Evolutionary conservation across 2,888 invertebrate species (phyloP).

Genomic region (Heliconius charithonia): DNA sequence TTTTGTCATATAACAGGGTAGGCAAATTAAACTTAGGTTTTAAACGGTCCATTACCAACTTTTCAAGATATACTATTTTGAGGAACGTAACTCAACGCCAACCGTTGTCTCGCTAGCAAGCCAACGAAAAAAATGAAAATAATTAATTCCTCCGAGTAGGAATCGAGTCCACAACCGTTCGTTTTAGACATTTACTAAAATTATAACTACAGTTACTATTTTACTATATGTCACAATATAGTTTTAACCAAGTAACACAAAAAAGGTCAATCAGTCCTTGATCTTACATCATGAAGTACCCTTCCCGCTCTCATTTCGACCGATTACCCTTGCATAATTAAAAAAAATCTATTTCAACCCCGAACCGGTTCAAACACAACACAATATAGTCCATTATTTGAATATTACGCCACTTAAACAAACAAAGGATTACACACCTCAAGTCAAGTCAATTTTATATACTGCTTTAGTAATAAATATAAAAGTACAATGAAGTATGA

Average conservation of each 20-base stretch:
- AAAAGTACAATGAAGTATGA: slow-evolving; percentile 51
- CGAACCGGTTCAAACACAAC: slow-evolving; percentile 50
- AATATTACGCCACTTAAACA: slow-evolving; percentile 65
- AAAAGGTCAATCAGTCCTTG: background rate
- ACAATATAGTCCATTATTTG: slow-evolving; percentile 60
- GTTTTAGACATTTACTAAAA: no score
- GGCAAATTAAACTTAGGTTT: background rate
- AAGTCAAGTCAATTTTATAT: slow-evolving; percentile 56
- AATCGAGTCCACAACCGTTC: no score
- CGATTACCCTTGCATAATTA: slow-evolving; percentile 44
- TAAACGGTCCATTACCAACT: background rate
- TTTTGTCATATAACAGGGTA: background rate
- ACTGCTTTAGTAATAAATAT: slow-evolving; percentile 53
- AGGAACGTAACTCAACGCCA: background rate
- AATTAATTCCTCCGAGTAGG: background rate
- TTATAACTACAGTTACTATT: background rate
- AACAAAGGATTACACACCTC: slow-evolving; percentile 63
- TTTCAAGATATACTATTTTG: background rate
- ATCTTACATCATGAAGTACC: background rate
- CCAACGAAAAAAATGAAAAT: background rate
- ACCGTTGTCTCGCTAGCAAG: background rate
- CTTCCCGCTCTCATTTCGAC: slow-evolving; percentile 42
- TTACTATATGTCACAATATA: background rate
- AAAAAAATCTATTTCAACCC: slow-evolving; percentile 29
- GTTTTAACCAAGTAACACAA: background rate